phyloP scores from a whole-genome alignment of 2,888 invertebrate species.

The Bombylius major region DNA sequence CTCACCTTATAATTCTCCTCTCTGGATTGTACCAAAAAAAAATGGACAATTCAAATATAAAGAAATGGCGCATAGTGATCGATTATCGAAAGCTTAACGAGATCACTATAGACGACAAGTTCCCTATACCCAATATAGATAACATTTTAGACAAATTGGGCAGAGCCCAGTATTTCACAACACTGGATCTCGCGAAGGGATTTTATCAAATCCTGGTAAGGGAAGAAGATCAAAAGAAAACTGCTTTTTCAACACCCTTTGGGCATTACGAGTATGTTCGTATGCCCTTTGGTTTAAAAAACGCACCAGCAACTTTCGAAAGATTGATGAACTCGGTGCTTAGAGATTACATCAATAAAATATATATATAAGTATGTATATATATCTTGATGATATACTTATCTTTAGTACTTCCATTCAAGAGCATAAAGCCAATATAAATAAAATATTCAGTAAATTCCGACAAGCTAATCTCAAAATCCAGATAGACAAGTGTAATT shows the following conservation, averaged over 20 bases:
- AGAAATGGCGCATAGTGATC: no score
- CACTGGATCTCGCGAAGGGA: slow-evolving; percentile 18
- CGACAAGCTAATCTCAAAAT: not conserved
- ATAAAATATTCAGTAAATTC: not conserved
- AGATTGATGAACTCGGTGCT: slow-evolving; percentile 23
- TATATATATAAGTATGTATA: no score
- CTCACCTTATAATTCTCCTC: no score
- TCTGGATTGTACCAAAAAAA: no score
- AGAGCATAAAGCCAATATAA: slow-evolving; percentile 14
- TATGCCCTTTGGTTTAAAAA: slow-evolving; percentile 24
- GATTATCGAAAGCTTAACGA: no score
- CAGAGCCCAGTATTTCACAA: slow-evolving; percentile 14
- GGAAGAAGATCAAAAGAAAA: slow-evolving; percentile 17
- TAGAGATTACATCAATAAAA: slow-evolving; percentile 2
- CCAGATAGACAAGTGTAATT: not conserved
- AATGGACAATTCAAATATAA: no score
- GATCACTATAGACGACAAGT: no score
- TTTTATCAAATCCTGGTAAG: slow-evolving; percentile 20
- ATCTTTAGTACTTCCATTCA: slow-evolving; percentile 11
- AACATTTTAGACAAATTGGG: slow-evolving; percentile 17
- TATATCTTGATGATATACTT: slow-evolving; percentile 23
- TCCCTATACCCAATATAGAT: slow-evolving; percentile 15
- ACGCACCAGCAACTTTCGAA: slow-evolving; percentile 25
- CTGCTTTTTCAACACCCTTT: slow-evolving; percentile 19
- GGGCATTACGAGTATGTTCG: slow-evolving; percentile 23